Evolutionary conservation across 2,797 vertebrate species (phyloP), one percentile per base, ranked within the genome.

Genomic region (Sibirionetta formosa): DNA sequence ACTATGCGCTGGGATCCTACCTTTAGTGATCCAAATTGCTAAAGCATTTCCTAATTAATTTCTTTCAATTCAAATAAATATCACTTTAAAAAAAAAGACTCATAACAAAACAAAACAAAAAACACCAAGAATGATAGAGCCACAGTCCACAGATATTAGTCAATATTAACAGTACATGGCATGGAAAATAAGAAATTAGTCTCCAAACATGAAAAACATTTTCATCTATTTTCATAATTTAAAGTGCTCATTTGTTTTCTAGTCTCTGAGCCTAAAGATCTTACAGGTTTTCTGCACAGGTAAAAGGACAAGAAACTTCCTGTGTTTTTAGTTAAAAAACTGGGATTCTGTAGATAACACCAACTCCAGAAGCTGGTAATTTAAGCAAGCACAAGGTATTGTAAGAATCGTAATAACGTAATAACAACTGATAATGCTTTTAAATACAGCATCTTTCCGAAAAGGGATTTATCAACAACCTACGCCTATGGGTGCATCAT

Each of bases 81-180:
- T 48, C 46, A 69, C 2, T 1, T 44, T 44, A 18, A 44, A 19
- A 71, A 44, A 61, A 22, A 22, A 48, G 20, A 22, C 44, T 44
- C 42, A 42, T 42, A 80, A 87, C 77, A 27, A 60, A 56, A 19
- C 31, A 58, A 35, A 20, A 58, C 48, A 33, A 26, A 24, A 36
- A 36, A 26, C 23, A 26, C 16, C 57, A 6, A 58, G 4, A 60
- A 31, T 8, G 56, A 36, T 0, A 71, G 33, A 68, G 26, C 18
- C 29, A 68, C 19, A 61, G 4, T n/a, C 7, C 18, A n/a, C 11
- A 50, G 36, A 61, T 0, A 0, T 54, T 31, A 78, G 19, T 9
- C 36, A 72, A 22, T 27, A 91, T 27, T 73, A 93, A 71, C 9
- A 27, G 24, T 6, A 35, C 7, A 38, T 2, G 1, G 13, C 20